phyloP scores from a whole-genome alignment of 2,888 invertebrate species.

The Prosopocoilus inquinatus region DNA sequence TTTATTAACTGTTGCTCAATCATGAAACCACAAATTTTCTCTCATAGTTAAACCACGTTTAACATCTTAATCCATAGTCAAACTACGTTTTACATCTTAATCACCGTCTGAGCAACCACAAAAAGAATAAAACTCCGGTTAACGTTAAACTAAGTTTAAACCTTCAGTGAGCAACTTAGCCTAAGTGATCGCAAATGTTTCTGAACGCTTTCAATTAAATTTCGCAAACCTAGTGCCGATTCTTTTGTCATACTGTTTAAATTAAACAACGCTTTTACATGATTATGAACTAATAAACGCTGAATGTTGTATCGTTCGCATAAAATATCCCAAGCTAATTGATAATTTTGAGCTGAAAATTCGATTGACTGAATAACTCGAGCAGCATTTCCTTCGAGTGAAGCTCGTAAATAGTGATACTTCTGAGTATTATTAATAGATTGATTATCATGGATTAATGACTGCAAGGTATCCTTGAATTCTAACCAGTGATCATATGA shows the following conservation, averaged over 20 bases:
- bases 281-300: constrained; percentile 21
- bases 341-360: constrained; percentile 23
- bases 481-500: not conserved
- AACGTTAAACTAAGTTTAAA: too few species aligned
- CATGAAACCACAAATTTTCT: too few species aligned
- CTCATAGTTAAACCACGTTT: too few species aligned
- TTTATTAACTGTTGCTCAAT: too few species aligned
- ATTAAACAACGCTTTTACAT: constrained; percentile 21
- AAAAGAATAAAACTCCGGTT: too few species aligned
- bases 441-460: not conserved
- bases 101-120: too few species aligned
- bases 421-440: not conserved
- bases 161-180: too few species aligned
- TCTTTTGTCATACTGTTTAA: constrained; percentile 7
- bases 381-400: constrained; percentile 3
- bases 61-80: too few species aligned
- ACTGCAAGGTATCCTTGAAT: not conserved
- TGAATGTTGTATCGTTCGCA: constrained; percentile 18
- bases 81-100: too few species aligned
- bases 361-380: constrained; percentile 16
- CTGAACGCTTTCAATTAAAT: constrained; percentile 4
- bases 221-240: constrained; percentile 1
- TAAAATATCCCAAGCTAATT: constrained; percentile 24
- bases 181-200: constrained; percentile 14
- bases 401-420: not conserved